phyloP scores from a whole-genome alignment of 1,140 invertebrate species.

The Plodia interpunctella region DNA sequence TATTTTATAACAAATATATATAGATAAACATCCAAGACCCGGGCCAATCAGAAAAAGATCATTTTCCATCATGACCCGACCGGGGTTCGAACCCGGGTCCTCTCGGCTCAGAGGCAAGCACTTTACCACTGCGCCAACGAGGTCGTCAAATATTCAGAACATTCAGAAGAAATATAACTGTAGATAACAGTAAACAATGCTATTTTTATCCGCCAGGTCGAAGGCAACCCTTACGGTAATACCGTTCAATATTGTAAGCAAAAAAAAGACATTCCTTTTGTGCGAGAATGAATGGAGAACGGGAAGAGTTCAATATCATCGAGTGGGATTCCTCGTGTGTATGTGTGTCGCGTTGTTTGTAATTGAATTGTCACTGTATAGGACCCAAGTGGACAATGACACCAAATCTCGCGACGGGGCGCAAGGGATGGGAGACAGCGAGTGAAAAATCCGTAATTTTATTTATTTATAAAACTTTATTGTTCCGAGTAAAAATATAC shows the following conservation, averaged over 20 bases:
- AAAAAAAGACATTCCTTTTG: background rate
- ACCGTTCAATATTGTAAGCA: background rate
- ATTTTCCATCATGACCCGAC: too few species aligned
- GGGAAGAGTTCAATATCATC: background rate
- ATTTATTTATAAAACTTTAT: background rate
- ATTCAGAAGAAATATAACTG: too few species aligned
- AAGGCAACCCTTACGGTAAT: too few species aligned
- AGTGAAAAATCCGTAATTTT: background rate
- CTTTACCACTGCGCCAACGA: too few species aligned
- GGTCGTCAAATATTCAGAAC: too few species aligned
- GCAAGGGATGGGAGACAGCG: constrained; percentile 5
- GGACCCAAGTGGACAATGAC: constrained; percentile 29
- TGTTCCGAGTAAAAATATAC: background rate
- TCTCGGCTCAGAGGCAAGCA: too few species aligned
- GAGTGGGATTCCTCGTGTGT: constrained; percentile 11
- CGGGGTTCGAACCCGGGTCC: too few species aligned
- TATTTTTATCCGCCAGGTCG: too few species aligned
- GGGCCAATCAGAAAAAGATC: too few species aligned
- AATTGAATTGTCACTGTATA: constrained; percentile 42
- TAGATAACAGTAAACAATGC: too few species aligned
- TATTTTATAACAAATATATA: too few species aligned
- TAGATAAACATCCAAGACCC: too few species aligned
- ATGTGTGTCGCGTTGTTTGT: constrained; percentile 25
- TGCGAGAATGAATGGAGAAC: background rate
- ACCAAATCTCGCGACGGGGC: background rate